Conservation (phyloP, 2,797 vertebrate species). For the Vespertilio murinus region DNA sequence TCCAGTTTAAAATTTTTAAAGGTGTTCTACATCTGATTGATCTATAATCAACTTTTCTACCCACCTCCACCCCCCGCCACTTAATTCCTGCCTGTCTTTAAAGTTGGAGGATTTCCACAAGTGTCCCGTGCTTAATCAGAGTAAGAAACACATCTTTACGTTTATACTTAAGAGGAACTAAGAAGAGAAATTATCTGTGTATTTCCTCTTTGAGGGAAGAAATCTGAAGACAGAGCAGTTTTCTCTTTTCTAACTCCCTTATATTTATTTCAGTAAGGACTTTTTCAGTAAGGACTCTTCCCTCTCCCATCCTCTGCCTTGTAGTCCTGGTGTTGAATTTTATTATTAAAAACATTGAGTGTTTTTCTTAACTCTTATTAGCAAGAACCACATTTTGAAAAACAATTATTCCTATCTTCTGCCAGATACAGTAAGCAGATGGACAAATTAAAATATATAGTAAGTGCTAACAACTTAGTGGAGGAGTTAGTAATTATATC, state of each 20-base stretch:
- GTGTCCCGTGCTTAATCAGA: neutral
- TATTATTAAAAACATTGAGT: constrained; percentile 32
- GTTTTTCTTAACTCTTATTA: constrained; percentile 22
- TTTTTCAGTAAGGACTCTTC: neutral
- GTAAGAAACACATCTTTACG: neutral
- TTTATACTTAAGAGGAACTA: neutral
- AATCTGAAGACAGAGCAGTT: neutral
- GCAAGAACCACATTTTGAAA: neutral
- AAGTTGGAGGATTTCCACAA: neutral
- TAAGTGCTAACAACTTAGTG: neutral
- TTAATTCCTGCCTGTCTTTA: neutral
- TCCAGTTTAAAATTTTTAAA: neutral
- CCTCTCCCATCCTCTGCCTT: neutral
- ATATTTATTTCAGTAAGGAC: neutral
- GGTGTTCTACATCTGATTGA: neutral
- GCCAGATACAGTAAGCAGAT: neutral
- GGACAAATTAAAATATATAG: neutral
- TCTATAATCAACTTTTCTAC: neutral
- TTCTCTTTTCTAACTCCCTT: neutral
- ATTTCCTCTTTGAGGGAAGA: neutral
- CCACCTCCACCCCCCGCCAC: rapidly evolving
- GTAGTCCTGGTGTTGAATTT: constrained; percentile 38
- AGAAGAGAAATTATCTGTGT: neutral
- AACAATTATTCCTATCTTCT: neutral
- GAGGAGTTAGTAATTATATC: neutral